Base-by-base conservation (phyloP, 2,113 vertebrate species). In the Aegotheles bennettii region DNA sequence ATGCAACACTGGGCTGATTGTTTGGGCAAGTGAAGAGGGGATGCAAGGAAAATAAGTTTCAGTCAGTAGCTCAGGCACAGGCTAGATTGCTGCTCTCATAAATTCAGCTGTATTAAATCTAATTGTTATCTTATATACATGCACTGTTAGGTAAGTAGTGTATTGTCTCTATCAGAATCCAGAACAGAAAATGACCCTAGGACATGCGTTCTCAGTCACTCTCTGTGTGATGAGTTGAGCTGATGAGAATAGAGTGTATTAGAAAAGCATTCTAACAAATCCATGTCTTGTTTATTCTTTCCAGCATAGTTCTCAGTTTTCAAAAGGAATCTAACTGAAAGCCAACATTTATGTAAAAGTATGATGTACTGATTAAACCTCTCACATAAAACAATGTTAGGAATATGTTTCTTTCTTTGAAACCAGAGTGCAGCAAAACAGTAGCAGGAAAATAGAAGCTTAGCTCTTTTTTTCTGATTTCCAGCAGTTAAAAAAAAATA, bases 101-200 rank as follows among this genome's bases (percentile, higher is more conserved):
- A 96, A 96, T 87, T 94, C 70, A 81, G 28, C 67, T 95, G 29
- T 92, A 83, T 76, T 57, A 91, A 88, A 67, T 50, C 64, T 92
- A 88, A 86, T 70, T 69, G 54, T 60, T 94, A 35, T 74, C 33
- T 90, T 67, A 35, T 67, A 86, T 86, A 74, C 80, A 67, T 81
- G 76, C 71, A 89, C 38, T 0, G 0, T 84, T 95, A 57, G 70
- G n/a, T 63, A 83, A 93, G 56, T 47, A 63, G 61, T 70, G 29
- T 25, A 19, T 13, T 71, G 77, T 54, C 29, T 33, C 65, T 85
- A 38, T 43, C 54, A 86, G 68, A 85, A 50, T 50, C 70, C 59
- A 90, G 63, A 83, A 63, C 38, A 93, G 23, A 33, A 84, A 80
- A 56, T 57, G 28, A 23, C 79, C 21, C 11, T n/a, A 57, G 67